Evolutionary conservation across 2,888 invertebrate species (phyloP), one percentile per base, ranked within the genome.

Genomic region (Galerucella nymphaeae): DNA sequence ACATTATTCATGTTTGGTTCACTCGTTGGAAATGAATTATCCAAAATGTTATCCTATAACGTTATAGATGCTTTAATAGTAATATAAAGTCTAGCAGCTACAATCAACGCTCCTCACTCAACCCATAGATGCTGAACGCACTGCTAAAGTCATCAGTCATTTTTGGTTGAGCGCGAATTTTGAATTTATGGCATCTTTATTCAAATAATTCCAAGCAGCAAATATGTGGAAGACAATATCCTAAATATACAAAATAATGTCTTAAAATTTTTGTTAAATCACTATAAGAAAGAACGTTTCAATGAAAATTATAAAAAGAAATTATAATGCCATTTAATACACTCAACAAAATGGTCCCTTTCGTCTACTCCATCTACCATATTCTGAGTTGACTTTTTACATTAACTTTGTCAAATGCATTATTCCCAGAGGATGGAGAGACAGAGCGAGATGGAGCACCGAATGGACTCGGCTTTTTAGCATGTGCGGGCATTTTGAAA

Each of bases 341-440:
- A 61, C 61, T 38, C 23, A 38, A 38, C 58, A 58, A 58, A 58
- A 58, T 58, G 61, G 42, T 41, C 61, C 61, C 58, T 58, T 16
- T 41, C 61, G 61, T 61, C 61, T 61, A 61, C 58, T 61, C 41
- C 41, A 61, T 61, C 61, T 41, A 61, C 61, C 61, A 61, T 61
- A 41, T 61, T 41, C 38, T 18, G 10, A 70, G 70, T 71, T 71
- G 65, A 66, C 70, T 72, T 41, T 75, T 75, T 62, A 72, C 63
- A 72, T 69, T 70, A 72, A 72, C 72, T 74, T 68, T 67, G 71
- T 72, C 71, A 66, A 72, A 73, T 76, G 73, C 75, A 72, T 75
- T 73, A 72, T 73, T 73, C 73, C 62, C 68, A 57, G 45, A 73
- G 70, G 72, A 61, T 38, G 41, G 41, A 61, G 41, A 42, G 41